These are phyloP conservation scores for Gymnoscopelus microlampas DNA, from an alignment of 2,797 vertebrate genomes.

Conservation along the genomic window DNA sequence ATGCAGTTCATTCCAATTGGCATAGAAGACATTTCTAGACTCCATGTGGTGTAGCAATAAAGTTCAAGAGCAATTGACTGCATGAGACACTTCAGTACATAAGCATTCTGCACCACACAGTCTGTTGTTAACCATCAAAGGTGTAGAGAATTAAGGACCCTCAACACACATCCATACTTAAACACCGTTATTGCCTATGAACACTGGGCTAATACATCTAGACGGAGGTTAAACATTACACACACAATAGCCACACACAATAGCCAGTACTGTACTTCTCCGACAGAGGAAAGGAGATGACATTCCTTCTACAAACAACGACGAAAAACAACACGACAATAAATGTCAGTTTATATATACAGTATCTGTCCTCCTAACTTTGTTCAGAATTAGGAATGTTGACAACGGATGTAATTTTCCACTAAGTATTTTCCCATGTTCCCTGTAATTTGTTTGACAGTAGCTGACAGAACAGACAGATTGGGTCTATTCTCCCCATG, in stretches of 20 bases:
- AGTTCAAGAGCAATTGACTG: neutral
- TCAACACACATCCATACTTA: constrained; percentile 46
- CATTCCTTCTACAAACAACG: constrained; percentile 49
- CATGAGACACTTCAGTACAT: neutral
- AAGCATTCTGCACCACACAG: constrained; percentile 19
- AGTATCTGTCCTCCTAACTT: neutral
- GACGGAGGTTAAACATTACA: constrained; percentile 62
- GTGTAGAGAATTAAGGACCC: constrained; percentile 55
- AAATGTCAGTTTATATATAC: constrained; percentile 20
- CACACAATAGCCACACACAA: constrained; percentile 62
- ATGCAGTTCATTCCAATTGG: constrained; percentile 9
- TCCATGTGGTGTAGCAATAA: neutral
- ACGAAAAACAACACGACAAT: constrained; percentile 11
- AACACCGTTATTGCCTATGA: constrained; percentile 42
- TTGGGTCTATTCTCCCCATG: constrained; percentile 1
- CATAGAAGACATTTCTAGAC: neutral
- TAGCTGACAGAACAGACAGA: constrained; percentile 7
- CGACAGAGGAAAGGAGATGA: constrained; percentile 26
- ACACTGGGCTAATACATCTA: constrained; percentile 47
- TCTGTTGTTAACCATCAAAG: constrained; percentile 37
- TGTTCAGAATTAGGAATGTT: constrained; percentile 6
- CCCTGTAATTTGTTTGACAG: neutral
- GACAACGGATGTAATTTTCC: neutral
- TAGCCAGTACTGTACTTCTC: constrained; percentile 45
- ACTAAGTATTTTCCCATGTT: constrained; percentile 6